These are phyloP conservation scores for Perizoma flavofasciatum DNA, from an alignment of 2,888 invertebrate genomes.

Conservation along the genomic window DNA sequence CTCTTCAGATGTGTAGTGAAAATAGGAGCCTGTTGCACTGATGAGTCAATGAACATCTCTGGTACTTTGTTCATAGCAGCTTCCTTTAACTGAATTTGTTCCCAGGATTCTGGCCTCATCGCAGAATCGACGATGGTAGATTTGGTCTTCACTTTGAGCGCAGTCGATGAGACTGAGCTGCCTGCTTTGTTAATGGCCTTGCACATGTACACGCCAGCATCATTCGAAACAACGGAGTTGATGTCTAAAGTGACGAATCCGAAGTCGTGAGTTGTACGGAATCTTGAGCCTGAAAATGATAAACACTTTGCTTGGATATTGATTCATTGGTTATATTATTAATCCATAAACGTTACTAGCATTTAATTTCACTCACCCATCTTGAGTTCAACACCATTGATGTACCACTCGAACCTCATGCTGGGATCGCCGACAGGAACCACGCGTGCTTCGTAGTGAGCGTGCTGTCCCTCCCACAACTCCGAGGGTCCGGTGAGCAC, in stretches of 20 bases:
- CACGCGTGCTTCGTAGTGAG: slow-evolving; percentile 95
- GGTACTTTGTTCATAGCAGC: slow-evolving; percentile 96
- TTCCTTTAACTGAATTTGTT: slow-evolving; percentile 95
- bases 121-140: slow-evolving; percentile 92
- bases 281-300: slow-evolving; percentile 87
- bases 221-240: slow-evolving; percentile 92
- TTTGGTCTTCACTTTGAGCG: slow-evolving; percentile 93
- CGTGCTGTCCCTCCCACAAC: slow-evolving; percentile 95
- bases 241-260: slow-evolving; percentile 97
- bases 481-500: slow-evolving; percentile 94
- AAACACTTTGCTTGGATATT: not conserved
- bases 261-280: slow-evolving; percentile 96
- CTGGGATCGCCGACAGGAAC: slow-evolving; percentile 97
- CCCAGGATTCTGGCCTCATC: slow-evolving; percentile 95
- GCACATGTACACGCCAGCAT: slow-evolving; percentile 97
- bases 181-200: slow-evolving; percentile 97
- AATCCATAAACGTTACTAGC: no score
- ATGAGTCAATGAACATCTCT: slow-evolving; percentile 93
- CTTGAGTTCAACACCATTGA: slow-evolving; percentile 96
- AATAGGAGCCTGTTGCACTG: slow-evolving; percentile 96
- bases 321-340: not conserved
- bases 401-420: slow-evolving; percentile 97
- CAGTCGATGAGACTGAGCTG: slow-evolving; percentile 95
- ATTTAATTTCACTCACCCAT: slow-evolving; percentile 85
- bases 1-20: slow-evolving; percentile 96